phyloP scores from a whole-genome alignment of 2,797 vertebrate species.

The Poecilia velifera region DNA sequence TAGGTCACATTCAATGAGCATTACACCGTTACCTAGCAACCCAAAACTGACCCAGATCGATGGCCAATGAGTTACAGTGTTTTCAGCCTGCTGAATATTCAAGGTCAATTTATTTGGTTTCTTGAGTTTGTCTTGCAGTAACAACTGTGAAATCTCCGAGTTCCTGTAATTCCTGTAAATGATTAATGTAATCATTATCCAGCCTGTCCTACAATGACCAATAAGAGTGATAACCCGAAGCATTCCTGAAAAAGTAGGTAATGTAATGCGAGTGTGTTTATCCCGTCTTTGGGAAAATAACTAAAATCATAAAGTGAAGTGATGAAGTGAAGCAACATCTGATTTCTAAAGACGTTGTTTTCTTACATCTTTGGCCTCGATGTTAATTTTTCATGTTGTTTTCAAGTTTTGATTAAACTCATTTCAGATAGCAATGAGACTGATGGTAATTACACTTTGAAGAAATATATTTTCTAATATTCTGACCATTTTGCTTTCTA shows the following conservation, averaged over 20 bases:
- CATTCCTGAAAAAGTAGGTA: slow-evolving; percentile 35
- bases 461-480: neutral
- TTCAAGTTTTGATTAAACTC: neutral
- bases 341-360: neutral
- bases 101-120: neutral
- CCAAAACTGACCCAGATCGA: neutral
- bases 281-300: neutral
- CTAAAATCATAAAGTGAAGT: neutral
- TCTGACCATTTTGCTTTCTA: neutral
- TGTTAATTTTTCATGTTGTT: neutral
- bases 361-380: neutral
- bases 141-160: neutral
- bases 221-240: slow-evolving; percentile 21
- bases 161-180: neutral
- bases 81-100: neutral
- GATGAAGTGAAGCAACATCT: neutral
- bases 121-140: neutral
- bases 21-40: no score
- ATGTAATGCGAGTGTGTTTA: neutral
- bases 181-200: slow-evolving; percentile 17
- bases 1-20: no score
- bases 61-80: neutral
- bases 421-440: neutral
- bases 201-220: slow-evolving; percentile 32
- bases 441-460: neutral